Conservation (phyloP, 2,113 vertebrate genomes). For the Chauna torquata region DNA sequence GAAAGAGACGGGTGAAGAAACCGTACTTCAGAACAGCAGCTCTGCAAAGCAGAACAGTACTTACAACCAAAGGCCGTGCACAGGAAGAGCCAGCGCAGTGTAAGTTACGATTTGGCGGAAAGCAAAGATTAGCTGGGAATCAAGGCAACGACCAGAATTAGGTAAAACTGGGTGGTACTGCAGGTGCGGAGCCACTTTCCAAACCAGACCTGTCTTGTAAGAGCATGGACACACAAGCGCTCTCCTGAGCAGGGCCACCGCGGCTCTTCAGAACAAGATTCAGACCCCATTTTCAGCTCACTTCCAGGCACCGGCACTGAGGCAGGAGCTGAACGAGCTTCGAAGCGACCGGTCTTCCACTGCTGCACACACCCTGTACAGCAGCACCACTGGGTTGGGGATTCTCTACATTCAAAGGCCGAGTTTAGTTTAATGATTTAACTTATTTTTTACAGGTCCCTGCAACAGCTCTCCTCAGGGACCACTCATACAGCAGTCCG, state of each 20-base stretch:
- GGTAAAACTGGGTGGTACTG: not conserved
- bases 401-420: not conserved
- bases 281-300: rapidly evolving
- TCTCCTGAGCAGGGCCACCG: not conserved
- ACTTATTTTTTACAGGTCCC: rapidly evolving
- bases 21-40: not conserved
- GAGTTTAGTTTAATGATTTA: not conserved
- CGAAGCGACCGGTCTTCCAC: not conserved
- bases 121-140: not conserved
- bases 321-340: not conserved
- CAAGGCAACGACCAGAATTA: not conserved
- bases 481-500: rapidly evolving
- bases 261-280: not conserved
- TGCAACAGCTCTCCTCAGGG: not conserved
- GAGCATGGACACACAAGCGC: too few species aligned
- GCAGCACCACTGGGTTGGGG: rapidly evolving
- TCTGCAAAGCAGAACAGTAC: not conserved
- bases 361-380: rapidly evolving
- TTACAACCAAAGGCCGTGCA: rapidly evolving
- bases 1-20: not conserved
- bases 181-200: not conserved
- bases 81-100: too few species aligned
- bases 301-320: not conserved
- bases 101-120: not conserved
- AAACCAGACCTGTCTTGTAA: not conserved